Percentiles rank a stretch among this genome's conserved stretches.
phyloP scores from a whole-genome alignment of 2,113 vertebrate species.

The Panurus biarmicus region DNA sequence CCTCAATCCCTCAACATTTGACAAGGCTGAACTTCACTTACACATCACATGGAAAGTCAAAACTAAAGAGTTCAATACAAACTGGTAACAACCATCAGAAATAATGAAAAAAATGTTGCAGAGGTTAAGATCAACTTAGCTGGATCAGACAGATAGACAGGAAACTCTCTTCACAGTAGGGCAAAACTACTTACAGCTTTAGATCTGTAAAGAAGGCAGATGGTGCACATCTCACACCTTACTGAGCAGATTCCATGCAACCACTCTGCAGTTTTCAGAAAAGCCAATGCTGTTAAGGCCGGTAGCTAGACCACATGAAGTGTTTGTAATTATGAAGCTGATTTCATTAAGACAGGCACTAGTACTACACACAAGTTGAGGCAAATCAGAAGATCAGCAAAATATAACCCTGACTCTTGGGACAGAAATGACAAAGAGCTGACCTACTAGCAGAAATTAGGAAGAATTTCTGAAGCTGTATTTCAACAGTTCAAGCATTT shows the following conservation, averaged over 20 bases:
- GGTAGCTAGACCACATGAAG: background rate
- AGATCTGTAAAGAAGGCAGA: background rate
- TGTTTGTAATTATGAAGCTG: background rate
- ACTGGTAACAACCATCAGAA: background rate
- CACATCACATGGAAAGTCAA: background rate
- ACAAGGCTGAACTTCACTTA: background rate
- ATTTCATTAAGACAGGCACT: background rate
- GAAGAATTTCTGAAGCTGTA: background rate
- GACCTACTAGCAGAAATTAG: background rate
- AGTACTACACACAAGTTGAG: background rate
- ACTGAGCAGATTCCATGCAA: background rate
- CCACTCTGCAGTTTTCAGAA: background rate
- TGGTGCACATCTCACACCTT: background rate
- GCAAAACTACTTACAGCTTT: background rate
- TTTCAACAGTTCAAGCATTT: background rate
- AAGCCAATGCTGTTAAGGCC: background rate
- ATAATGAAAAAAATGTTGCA: background rate
- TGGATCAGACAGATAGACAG: background rate
- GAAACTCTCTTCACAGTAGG: background rate
- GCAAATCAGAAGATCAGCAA: background rate
- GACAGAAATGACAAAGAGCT: background rate
- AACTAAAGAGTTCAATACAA: background rate
- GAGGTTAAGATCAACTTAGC: background rate
- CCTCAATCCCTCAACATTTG: background rate
- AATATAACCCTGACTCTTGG: background rate